Evolutionary conservation across 2,797 vertebrate species (phyloP).

Genomic region (Sternarchorhynchus goeldii): DNA sequence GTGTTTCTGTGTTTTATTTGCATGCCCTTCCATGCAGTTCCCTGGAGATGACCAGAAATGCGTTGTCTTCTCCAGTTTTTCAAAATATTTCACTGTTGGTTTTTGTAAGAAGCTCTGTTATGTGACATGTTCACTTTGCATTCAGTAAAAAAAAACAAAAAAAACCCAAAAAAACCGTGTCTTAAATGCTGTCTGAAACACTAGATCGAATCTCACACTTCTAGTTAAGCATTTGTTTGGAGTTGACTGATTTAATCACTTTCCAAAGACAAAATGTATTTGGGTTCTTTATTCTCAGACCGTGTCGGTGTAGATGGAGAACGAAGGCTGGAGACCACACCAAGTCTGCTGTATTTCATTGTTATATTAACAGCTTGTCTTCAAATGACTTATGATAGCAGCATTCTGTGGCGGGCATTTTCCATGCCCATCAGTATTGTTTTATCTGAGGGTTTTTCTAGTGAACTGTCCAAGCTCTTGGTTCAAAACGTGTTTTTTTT

Average conservation of each 20-base stretch:
- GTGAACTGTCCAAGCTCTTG: background rate
- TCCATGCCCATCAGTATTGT: too few relatives aligned
- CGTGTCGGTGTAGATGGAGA: background rate
- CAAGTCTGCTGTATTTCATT: too few relatives aligned
- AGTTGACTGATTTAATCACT: background rate
- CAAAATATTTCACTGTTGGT: background rate
- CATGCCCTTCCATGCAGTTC: too few relatives aligned
- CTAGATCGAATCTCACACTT: background rate
- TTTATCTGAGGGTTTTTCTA: too few relatives aligned
- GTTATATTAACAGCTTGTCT: background rate
- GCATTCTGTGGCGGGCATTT: too few relatives aligned
- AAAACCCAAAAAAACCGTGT: background rate
- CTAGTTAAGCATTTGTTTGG: background rate
- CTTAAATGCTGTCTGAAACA: background rate
- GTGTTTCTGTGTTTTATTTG: too few relatives aligned
- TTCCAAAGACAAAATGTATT: background rate
- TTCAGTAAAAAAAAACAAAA: background rate
- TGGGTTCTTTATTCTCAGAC: conserved; percentile 1
- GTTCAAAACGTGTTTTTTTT: conserved; percentile 29
- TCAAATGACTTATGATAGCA: background rate
- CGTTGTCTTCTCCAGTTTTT: background rate
- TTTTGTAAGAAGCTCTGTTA: background rate
- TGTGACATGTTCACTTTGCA: background rate
- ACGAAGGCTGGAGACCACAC: background rate
- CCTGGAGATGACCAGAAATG: too few relatives aligned